phyloP scores from a whole-genome alignment of 2,888 invertebrate species.

The Azorinus chamasolen region DNA sequence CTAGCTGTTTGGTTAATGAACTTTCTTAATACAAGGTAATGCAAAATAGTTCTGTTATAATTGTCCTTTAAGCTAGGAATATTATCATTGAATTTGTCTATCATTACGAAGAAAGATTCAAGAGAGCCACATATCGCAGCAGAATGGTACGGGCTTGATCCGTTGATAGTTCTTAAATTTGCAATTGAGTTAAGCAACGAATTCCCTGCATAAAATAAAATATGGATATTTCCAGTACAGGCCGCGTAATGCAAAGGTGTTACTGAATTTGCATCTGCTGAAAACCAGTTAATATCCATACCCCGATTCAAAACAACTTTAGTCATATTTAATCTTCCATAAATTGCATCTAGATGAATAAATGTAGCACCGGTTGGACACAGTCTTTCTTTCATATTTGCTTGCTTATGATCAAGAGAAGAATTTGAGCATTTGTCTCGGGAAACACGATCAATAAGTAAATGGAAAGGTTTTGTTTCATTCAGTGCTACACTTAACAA shows the following conservation, averaged over 20 bases:
- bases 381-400: background rate
- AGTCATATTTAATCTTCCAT: slow-evolving; percentile 14
- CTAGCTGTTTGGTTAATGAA: too few species aligned
- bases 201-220: background rate
- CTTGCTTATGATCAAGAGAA: background rate
- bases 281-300: slow-evolving; percentile 3
- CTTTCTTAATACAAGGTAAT: background rate
- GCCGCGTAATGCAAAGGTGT: slow-evolving; percentile 12
- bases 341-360: slow-evolving; percentile 14
- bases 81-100: background rate
- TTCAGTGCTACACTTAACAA: slow-evolving; percentile 9
- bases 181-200: background rate
- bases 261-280: background rate
- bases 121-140: slow-evolving; percentile 1
- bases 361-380: slow-evolving; percentile 17
- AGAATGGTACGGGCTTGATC: slow-evolving; percentile 18
- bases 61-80: slow-evolving; percentile 8
- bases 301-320: background rate
- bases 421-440: too few species aligned
- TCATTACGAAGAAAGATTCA: background rate
- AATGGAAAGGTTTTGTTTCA: slow-evolving; percentile 6
- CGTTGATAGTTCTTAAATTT: slow-evolving; percentile 1
- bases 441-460: background rate
- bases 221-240: background rate
- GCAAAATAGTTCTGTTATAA: slow-evolving; percentile 1